phyloP scores from a whole-genome alignment of 2,797 vertebrate species.

The Oryzias dopingdopingensis region DNA sequence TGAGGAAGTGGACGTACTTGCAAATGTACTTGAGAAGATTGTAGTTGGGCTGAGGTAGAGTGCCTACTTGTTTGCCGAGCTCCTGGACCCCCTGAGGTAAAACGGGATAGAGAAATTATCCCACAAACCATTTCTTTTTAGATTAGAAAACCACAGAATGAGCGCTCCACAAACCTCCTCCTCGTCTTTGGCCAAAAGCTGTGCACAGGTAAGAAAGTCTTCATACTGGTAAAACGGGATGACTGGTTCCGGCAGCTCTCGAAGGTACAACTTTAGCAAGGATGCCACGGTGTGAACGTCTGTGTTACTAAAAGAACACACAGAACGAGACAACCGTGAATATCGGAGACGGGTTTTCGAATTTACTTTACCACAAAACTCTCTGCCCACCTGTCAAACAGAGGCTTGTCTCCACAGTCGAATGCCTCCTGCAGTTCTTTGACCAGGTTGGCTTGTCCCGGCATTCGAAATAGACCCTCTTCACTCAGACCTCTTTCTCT shows the following conservation, averaged over 20 bases:
- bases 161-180: conserved; percentile 81
- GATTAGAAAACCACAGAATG: neutral
- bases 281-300: conserved; percentile 97
- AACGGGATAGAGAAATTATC: conserved; percentile 2
- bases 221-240: conserved; percentile 94
- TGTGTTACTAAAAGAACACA: conserved; percentile 82
- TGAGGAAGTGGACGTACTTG: conserved; percentile 81
- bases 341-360: neutral
- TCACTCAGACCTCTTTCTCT: conserved; percentile 87
- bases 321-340: neutral
- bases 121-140: conserved; percentile 1
- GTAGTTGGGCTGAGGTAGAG: conserved; percentile 92
- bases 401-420: conserved; percentile 94
- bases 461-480: conserved; percentile 94
- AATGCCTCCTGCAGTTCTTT: conserved; percentile 94
- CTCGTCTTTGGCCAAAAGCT: conserved; percentile 92
- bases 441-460: conserved; percentile 93
- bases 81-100: conserved; percentile 87
- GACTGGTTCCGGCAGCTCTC: conserved; percentile 94
- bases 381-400: conserved; percentile 86
- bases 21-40: conserved; percentile 97
- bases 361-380: neutral
- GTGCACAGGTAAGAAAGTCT: conserved; percentile 92
- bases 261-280: conserved; percentile 91
- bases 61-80: conserved; percentile 86